Base-by-base conservation (phyloP, 2,797 vertebrate genomes). In the Poeciliopsis presidionis region DNA sequence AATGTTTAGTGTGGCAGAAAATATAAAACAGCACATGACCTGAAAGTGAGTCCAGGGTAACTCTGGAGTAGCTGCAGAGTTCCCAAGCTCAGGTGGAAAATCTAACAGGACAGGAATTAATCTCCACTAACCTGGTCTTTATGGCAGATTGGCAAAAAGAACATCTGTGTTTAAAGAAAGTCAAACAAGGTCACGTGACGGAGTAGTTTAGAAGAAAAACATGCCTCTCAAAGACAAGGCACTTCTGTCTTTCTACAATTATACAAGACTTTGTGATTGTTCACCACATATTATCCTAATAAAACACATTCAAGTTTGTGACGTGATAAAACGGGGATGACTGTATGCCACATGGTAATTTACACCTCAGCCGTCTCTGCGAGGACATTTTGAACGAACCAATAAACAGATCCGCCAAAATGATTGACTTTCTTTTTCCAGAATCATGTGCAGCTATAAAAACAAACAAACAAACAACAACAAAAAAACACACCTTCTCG, bases 311-410 rank as follows among this genome's bases (percentile, higher is more conserved):
- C 1, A 22, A 22, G 33, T 12, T 67, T 67, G 33, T 67, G 18
- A 41, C 20, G 8, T 39, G 8, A 41, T 20, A 67, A 67, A 41
- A 67, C 11, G 20, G 7, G 20, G 39, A 41, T 22, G 87, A 91
- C 84, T 88, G 55, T 43, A 65, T 43, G 57, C 51, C 30, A 55
- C 9, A 41, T 39, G 16, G 73, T 82, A 82, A 85, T 63, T 57
- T 39, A 14, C 22, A 74, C 55, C 76, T 70, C 47, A 7, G 39
- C 55, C 61, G 43, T 75, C 14, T 67, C 77, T 84, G 81, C 72
- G 78, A 85, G 51, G 79, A 47, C 77, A 75, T 63, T 73, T 25
- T 28, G 63, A 67, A 72, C 3, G 55, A 88, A 67, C 57, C 76
- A 79, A 84, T 82, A 51, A 63, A 33, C 5, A 63, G 43, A 9